Evolutionary conservation across 1,140 invertebrate genomes (phyloP), one percentile per base, ranked within the genome.

Genomic region (Trypoxylus dichotomus): DNA sequence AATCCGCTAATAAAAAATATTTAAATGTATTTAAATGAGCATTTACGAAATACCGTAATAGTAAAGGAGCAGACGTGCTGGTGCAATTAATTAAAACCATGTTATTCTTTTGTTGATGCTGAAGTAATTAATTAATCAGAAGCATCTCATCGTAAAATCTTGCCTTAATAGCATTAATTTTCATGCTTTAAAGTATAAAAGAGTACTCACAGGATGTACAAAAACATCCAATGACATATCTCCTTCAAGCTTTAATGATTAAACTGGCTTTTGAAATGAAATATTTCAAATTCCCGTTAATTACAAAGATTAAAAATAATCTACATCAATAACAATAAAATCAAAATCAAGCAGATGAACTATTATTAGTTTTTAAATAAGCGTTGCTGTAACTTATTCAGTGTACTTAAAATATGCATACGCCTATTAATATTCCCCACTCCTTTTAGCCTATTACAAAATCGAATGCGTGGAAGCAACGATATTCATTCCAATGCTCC

Each of bases 21-120:
- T 63, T 63, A 63, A 63, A 63, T 63, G 19, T 63, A 63, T 63
- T 63, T 63, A 63, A 63, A 63, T 63, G 60, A 27, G 25, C 19
- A 13, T 68, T 68, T 68, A 68, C 60, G 60, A 68, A 68, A 68
- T 68, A 68, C 60, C 60, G 15, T 19, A 19, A 54, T 54, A 37
- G 32, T 37, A 37, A 37, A 8, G 15, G 47, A 54, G 5, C 24
- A 68, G 60, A 68, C 27, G 27, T 15, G 60, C 60, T 24, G 8
- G 7, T 29, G 60, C 60, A 68, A 68, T 68, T 68, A 68, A 68
- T 68, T 68, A 68, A 68, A 68, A 27, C 24, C 27, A 68, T 27
- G 60, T 68, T 68, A 25, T 68, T 68, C 60, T 29, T 27, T 24
- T 24, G 19, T 68, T 68, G 24, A 21, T 24, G 21, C 60, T 24